phyloP scores from a whole-genome alignment of 2,888 invertebrate genomes.

The Lypha dubia region DNA sequence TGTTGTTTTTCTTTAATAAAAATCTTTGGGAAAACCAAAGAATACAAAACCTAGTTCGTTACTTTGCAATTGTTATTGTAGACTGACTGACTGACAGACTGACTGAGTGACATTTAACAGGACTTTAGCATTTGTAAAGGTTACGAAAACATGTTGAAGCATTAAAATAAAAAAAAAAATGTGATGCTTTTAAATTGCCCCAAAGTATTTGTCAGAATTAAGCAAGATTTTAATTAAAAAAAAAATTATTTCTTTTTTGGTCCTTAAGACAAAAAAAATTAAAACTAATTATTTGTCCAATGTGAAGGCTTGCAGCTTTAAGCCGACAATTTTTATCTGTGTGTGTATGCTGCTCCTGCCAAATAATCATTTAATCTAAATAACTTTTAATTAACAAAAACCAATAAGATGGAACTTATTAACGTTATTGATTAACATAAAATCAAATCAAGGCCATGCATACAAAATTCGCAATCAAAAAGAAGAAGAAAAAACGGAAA shows the following conservation, averaged over 20 bases:
- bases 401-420: constrained; percentile 4
- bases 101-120: not conserved
- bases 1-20: not conserved
- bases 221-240: not conserved
- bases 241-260: not conserved
- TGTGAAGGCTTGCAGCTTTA: not conserved
- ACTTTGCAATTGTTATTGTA: not conserved
- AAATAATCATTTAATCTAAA: not conserved
- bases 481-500: not conserved
- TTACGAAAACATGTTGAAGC: not conserved
- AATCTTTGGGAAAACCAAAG: not conserved
- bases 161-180: not conserved
- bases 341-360: not conserved
- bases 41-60: not conserved
- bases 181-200: not conserved
- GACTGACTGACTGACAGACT: too few species aligned
- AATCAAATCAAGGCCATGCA: constrained; percentile 18
- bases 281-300: not conserved
- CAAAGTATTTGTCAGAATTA: constrained; percentile 7
- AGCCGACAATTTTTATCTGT: not conserved
- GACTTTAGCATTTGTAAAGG: not conserved
- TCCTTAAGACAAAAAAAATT: not conserved
- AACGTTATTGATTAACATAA: constrained; percentile 8
- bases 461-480: not conserved
- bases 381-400: constrained; percentile 15